Percentiles rank a stretch among this genome's conserved stretches.
phyloP scores from a whole-genome alignment of 2,797 vertebrate genomes.

The Notolepis coatsorum region DNA sequence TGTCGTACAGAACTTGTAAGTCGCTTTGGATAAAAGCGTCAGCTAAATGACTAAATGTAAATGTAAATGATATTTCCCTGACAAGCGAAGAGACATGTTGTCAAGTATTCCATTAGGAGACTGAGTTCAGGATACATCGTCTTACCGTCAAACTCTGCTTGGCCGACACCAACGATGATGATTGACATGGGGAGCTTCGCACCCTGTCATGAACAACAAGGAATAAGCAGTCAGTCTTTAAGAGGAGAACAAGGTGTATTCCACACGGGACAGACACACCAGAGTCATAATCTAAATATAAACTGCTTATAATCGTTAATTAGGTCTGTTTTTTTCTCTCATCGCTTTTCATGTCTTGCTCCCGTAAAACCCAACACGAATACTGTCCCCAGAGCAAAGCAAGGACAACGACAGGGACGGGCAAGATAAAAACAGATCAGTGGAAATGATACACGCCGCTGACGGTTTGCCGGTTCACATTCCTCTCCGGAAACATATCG shows the following conservation, averaged over 20 bases:
- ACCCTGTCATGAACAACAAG: constrained; percentile 81
- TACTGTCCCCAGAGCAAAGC: constrained; percentile 15
- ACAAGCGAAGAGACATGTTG: too few species aligned
- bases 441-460: constrained; percentile 11
- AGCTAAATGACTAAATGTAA: too few species aligned
- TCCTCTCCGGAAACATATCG: constrained; percentile 2
- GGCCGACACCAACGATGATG: constrained; percentile 96
- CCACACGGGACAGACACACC: not conserved
- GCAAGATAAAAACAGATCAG: constrained; percentile 18
- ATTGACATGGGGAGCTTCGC: constrained; percentile 97
- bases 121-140: too few species aligned
- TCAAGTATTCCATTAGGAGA: too few species aligned
- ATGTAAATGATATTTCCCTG: too few species aligned
- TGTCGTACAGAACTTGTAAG: too few species aligned
- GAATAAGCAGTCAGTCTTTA: constrained; percentile 39
- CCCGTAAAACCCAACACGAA: constrained; percentile 9
- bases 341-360: constrained; percentile 7
- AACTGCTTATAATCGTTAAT: constrained; percentile 19
- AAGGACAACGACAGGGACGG: constrained; percentile 13
- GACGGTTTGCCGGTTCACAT: constrained; percentile 2
- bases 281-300: not conserved
- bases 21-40: too few species aligned
- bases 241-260: constrained; percentile 4
- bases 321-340: constrained; percentile 8
- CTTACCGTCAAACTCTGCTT: constrained; percentile 97